Evolutionary conservation across 1,140 invertebrate species (phyloP).

Genomic region (Phthorimaea operculella): DNA sequence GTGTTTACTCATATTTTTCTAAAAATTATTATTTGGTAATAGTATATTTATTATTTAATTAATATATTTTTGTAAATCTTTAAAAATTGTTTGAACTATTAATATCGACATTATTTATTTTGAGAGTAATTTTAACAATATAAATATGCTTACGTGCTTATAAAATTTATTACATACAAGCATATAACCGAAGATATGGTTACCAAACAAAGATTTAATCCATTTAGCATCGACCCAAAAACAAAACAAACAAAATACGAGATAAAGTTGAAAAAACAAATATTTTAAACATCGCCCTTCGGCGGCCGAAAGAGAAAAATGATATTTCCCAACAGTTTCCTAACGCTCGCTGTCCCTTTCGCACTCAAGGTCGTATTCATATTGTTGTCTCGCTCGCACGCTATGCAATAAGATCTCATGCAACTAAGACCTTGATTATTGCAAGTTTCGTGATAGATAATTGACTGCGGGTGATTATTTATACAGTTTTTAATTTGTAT

Average conservation of each 20-base stretch:
- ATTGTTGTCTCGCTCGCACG: conserved; percentile 48
- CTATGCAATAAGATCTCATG: conserved; percentile 63
- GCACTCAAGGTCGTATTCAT: conserved; percentile 42
- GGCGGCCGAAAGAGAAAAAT: conserved; percentile 59
- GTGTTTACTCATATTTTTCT: too few species aligned
- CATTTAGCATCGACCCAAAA: conserved; percentile 39
- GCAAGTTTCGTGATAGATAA: conserved; percentile 66
- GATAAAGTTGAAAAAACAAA: conserved; percentile 46
- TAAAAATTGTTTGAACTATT: too few species aligned
- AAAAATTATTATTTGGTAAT: too few species aligned
- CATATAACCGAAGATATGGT: too few species aligned
- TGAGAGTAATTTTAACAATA: too few species aligned
- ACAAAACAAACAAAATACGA: conserved; percentile 35
- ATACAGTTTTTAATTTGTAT: conserved; percentile 26
- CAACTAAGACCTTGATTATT: conserved; percentile 63
- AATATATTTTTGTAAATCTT: too few species aligned
- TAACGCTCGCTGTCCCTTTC: conserved; percentile 48
- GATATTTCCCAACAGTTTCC: conserved; percentile 64
- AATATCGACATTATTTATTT: too few species aligned
- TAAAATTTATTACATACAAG: too few species aligned
- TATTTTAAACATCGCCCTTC: conserved; percentile 60
- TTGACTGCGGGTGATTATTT: conserved; percentile 52
- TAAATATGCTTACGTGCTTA: too few species aligned
- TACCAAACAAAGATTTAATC: conserved; percentile 7
- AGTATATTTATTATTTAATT: too few species aligned